Evolutionary conservation across 2,113 vertebrate genomes (phyloP), one percentile per base, ranked within the genome.

Genomic region (Chrysemys picta): DNA sequence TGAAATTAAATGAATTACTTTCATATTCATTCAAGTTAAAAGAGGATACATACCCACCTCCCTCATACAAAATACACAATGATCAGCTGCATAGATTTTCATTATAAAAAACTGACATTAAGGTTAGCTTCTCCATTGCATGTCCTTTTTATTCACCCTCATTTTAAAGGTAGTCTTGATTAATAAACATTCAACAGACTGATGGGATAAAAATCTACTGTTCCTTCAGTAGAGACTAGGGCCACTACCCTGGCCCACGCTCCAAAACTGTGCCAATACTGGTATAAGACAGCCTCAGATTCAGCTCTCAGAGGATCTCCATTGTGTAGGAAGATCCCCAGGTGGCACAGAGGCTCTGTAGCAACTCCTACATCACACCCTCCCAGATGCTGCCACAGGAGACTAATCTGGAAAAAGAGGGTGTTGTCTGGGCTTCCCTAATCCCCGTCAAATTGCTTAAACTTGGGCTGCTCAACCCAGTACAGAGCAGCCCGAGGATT

Each of bases 361-460:
- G 87, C 45, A 93, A 80, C 72, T 87, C 42, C 49, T 69, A 29
- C 3, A 72, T 25, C 90, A 76, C 83, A 69, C 59, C 87, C 49
- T 87, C 35, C 62, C 8, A 54, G 94, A 94, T 91, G 42, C 62
- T 75, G 65, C 19, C 38, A 94, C 91, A 57, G 62, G 86, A 90
- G 24, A 82, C 19, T 2, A 10, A 53, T 56, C 52, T n/a, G 16
- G 24, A 31, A 75, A 54, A 22, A 6, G 27, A 27, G 4, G 27
- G 8, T 35, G 81, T 69, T 80, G 89, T 88, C 76, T 59, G 7
- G 9, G 35, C 31, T 88, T 12, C 10, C 54, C 52, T 25, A 13
- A 1, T 90, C 25, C 49, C 65, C n/a, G 57, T 13, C 3, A 69
- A 16, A 2, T 14, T 62, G 69, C 35, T 45, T 62, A 94, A 45